A percentile compares a stretch with the other conserved stretches of the same genome.
Evolutionary conservation across 2,797 vertebrate genomes (phyloP).

Genomic region (Tokudaia tokunoshimensis): DNA sequence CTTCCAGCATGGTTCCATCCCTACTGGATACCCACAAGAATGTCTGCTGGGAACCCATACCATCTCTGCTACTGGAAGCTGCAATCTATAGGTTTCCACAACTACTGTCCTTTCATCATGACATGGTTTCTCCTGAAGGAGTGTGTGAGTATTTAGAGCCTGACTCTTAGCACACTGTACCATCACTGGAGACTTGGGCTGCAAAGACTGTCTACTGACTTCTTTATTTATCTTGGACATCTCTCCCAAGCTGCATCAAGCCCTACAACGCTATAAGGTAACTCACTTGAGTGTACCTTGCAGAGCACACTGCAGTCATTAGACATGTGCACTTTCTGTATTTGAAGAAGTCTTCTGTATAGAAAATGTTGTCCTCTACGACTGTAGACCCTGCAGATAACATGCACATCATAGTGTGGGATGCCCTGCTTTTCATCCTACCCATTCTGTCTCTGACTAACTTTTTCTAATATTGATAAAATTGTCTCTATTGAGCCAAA

Average conservation of each 20-base stretch:
- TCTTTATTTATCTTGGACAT: not conserved
- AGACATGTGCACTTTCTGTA: not conserved
- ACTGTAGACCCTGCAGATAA: not conserved
- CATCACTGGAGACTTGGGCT: not conserved
- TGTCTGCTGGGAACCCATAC: not conserved
- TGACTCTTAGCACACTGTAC: not conserved
- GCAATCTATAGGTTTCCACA: not conserved
- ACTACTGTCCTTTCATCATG: not conserved
- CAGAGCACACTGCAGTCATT: not conserved
- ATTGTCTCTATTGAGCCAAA: not conserved
- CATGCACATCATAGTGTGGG: not conserved
- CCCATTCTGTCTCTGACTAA: not conserved
- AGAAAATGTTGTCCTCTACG: not conserved
- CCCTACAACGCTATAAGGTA: not conserved
- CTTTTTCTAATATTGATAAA: not conserved
- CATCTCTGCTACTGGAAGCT: not conserved
- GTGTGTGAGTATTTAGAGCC: not conserved
- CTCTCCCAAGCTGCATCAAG: not conserved
- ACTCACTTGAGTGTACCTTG: not conserved
- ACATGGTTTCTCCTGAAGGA: not conserved
- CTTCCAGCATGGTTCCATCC: fast-evolving
- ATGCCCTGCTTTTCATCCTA: not conserved
- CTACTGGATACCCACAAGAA: not conserved
- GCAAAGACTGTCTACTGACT: not conserved
- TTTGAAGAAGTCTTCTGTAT: not conserved